Conservation (phyloP, 2,113 vertebrate genomes). For the Hipposideros armiger region DNA sequence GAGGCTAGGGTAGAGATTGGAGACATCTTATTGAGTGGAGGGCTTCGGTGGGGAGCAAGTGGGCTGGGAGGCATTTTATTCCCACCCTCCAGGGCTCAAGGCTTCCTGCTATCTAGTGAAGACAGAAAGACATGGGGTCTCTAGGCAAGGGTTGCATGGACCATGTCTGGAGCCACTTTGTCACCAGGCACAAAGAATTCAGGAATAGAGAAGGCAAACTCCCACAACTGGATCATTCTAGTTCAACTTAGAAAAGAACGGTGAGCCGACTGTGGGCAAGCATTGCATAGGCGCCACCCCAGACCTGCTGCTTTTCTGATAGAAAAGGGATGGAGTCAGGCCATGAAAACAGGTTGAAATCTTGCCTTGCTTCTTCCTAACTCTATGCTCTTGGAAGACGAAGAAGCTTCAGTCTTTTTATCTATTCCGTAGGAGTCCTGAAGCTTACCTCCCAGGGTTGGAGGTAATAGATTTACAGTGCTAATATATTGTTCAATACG, state of each 20-base stretch:
- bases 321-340: too few relatives aligned
- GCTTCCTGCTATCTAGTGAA: not conserved
- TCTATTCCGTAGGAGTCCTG: not conserved
- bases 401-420: not conserved
- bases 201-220: too few relatives aligned
- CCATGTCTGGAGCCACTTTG: not conserved
- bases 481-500: accelerated
- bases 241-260: not conserved
- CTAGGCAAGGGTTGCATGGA: too few relatives aligned
- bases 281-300: not conserved
- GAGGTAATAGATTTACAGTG: not conserved
- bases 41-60: not conserved
- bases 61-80: not conserved
- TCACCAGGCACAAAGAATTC: not conserved
- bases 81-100: not conserved
- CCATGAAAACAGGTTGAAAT: accelerated
- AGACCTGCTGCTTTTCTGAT: not conserved
- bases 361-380: not conserved
- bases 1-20: not conserved
- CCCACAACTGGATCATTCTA: not conserved
- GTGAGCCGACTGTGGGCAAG: accelerated
- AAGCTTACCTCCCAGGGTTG: not conserved
- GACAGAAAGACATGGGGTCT: not conserved
- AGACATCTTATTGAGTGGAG: not conserved
- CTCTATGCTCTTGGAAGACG: accelerated